These are phyloP conservation scores for Heterotilapia buettikoferi DNA, from an alignment of 2,113 vertebrate genomes.

Conservation along the genomic window DNA sequence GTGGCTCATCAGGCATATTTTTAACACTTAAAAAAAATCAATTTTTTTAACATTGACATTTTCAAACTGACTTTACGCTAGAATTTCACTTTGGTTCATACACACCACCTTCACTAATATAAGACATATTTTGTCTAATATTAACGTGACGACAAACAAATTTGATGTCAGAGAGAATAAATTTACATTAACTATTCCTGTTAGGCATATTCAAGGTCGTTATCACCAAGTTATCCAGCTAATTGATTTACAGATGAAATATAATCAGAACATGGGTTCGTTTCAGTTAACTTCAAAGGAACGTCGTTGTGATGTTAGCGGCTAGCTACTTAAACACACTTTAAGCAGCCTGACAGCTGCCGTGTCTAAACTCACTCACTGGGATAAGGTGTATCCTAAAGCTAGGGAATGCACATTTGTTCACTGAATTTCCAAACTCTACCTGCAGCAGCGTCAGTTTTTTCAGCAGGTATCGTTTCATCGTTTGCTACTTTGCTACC, in stretches of 20 bases:
- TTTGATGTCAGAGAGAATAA: background rate
- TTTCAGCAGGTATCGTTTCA: background rate
- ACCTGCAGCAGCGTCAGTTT: background rate
- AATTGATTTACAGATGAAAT: background rate
- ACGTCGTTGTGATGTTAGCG: background rate
- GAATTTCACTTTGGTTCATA: background rate
- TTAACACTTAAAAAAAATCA: accelerated
- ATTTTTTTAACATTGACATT: background rate
- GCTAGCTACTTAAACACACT: background rate
- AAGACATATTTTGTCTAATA: background rate
- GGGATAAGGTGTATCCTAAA: background rate
- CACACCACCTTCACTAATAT: background rate
- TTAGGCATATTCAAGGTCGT: background rate
- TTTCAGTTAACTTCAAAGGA: background rate
- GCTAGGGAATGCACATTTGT: background rate
- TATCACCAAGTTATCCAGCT: background rate
- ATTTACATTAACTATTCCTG: background rate
- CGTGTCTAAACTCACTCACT: background rate
- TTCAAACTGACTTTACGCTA: background rate
- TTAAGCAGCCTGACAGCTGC: background rate
- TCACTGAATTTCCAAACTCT: background rate
- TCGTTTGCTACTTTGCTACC: background rate
- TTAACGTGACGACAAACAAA: accelerated
- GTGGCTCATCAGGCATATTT: background rate
- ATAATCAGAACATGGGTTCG: background rate